phyloP scores from a whole-genome alignment of 1,140 invertebrate species.

The Drosophila obscura region DNA sequence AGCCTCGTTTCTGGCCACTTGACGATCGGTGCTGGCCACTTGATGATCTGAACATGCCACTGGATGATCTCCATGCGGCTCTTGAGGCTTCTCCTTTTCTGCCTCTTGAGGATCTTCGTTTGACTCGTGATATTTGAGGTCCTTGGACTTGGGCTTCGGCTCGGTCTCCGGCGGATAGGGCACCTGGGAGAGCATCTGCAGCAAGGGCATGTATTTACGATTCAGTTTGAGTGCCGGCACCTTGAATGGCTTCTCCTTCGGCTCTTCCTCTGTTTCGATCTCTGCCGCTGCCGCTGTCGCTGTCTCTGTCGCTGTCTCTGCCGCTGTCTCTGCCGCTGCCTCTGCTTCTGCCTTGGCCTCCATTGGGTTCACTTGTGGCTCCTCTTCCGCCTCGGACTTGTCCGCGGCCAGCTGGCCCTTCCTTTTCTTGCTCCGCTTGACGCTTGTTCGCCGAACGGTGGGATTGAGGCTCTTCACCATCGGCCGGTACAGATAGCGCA shows the following conservation, averaged over 20 bases:
- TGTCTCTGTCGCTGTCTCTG: too few relatives aligned
- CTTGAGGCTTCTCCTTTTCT: too few relatives aligned
- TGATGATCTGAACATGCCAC: too few relatives aligned
- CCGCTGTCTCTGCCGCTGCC: neutral
- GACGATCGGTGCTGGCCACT: too few relatives aligned
- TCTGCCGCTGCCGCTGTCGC: neutral
- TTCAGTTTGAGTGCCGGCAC: constrained; percentile 31
- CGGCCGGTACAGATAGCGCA: constrained; percentile 64
- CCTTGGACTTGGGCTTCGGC: neutral
- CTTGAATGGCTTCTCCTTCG: neutral
- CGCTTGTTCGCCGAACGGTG: neutral
- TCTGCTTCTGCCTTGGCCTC: neutral
- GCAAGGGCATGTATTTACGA: constrained; percentile 21
- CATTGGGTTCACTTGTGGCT: neutral
- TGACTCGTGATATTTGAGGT: too few relatives aligned
- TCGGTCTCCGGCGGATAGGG: constrained; percentile 26
- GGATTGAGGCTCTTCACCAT: constrained; percentile 55
- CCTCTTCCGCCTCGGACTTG: neutral
- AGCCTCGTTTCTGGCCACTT: too few relatives aligned
- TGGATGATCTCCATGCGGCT: too few relatives aligned
- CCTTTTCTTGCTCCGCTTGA: constrained; percentile 15
- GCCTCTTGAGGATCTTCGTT: too few relatives aligned
- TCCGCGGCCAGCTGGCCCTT: neutral
- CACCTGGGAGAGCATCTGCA: constrained; percentile 34
- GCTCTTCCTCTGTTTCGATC: neutral